phyloP scores from a whole-genome alignment of 2,113 vertebrate species.

The Neolamprologus sp. region DNA sequence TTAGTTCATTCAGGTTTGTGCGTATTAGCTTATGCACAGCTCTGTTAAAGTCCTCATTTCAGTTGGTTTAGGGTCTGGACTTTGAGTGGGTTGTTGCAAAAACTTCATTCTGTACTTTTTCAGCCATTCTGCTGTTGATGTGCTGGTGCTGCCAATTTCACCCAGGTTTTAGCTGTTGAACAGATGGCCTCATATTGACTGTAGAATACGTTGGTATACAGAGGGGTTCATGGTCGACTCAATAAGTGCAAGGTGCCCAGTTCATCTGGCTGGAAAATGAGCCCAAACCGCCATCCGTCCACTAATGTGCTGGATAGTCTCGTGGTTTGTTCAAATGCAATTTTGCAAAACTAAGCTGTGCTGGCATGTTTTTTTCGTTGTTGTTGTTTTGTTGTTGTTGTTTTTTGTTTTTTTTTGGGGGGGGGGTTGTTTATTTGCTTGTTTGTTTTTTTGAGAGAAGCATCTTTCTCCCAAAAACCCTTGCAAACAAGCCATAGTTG shows the following conservation, averaged over 20 bases:
- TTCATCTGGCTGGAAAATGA: background rate
- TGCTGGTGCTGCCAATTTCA: background rate
- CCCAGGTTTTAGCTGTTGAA: background rate
- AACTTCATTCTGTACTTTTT: background rate
- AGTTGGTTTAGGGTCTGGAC: background rate
- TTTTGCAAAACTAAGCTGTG: background rate
- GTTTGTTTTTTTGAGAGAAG: background rate
- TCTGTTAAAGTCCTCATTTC: background rate
- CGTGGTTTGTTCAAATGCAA: background rate
- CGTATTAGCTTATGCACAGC: background rate
- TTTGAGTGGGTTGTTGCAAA: background rate
- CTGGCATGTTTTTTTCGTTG: background rate
- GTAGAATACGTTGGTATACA: background rate
- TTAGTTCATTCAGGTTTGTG: background rate
- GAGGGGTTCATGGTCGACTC: background rate
- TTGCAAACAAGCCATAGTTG: background rate
- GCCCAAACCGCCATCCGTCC: background rate
- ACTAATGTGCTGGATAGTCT: background rate
- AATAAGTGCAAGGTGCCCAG: background rate
- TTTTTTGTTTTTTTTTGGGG: fast-evolving
- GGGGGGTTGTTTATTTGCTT: background rate
- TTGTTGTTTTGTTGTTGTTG: background rate
- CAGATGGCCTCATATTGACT: background rate
- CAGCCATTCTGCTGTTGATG: background rate
- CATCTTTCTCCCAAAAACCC: background rate